phyloP scores from a whole-genome alignment of 2,113 vertebrate genomes.

The Suricata suricatta region DNA sequence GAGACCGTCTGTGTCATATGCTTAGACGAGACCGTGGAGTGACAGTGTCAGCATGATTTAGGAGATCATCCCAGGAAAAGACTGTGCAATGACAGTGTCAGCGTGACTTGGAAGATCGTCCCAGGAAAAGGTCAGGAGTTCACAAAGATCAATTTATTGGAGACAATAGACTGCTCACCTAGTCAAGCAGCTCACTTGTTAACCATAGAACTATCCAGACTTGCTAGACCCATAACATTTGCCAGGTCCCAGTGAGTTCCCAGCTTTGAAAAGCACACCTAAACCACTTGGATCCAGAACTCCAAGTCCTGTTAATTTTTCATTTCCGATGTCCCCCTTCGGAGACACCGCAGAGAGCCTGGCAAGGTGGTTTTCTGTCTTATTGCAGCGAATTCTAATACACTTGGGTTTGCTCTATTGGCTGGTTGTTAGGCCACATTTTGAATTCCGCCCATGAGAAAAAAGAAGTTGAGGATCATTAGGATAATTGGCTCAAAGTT shows the following conservation, averaged over 20 bases:
- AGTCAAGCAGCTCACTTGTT: neutral
- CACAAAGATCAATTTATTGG: neutral
- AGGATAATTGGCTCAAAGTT: neutral
- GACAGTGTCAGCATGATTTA: neutral
- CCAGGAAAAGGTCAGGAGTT: neutral
- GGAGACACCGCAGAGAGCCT: neutral
- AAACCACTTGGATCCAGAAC: neutral
- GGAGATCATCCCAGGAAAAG: neutral
- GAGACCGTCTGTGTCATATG: neutral
- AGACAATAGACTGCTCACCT: neutral
- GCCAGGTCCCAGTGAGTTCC: neutral
- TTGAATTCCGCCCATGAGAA: neutral
- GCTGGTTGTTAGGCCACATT: neutral
- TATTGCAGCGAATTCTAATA: neutral
- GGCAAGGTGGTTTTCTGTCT: accelerated
- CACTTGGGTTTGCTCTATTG: neutral
- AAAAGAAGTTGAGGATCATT: neutral
- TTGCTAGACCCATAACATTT: neutral
- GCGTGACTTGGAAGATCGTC: neutral
- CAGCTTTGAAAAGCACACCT: neutral
- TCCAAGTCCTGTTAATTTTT: neutral
- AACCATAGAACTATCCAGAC: neutral
- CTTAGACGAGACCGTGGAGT: neutral
- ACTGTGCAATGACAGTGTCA: neutral
- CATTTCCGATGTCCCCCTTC: neutral